These are phyloP conservation scores for Orius insidiosus DNA, from an alignment of 1,140 invertebrate species.

Conservation along the genomic window DNA sequence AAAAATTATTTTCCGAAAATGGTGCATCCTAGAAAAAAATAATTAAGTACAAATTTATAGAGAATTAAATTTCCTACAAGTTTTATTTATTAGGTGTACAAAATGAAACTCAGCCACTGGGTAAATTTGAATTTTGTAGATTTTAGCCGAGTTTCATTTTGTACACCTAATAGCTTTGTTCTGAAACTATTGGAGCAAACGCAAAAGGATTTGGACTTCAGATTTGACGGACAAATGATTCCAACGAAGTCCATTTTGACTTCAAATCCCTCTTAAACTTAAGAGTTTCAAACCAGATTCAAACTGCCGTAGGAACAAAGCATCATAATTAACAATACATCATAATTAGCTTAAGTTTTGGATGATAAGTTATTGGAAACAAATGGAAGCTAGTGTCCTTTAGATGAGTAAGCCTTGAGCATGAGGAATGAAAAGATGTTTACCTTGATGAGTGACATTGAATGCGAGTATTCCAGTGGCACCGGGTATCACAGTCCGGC, in stretches of 20 bases:
- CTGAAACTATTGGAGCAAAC: background rate
- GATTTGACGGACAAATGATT: background rate
- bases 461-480: conserved; percentile 24
- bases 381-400: background rate
- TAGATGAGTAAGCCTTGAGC: background rate
- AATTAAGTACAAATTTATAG: too few relatives aligned
- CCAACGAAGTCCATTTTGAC: too few relatives aligned
- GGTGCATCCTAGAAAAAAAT: background rate
- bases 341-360: background rate
- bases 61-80: too few relatives aligned
- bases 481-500: conserved; percentile 23
- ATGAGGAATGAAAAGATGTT: too few relatives aligned
- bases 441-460: conserved; percentile 27
- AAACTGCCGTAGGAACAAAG: too few relatives aligned
- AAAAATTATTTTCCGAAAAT: background rate
- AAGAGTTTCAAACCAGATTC: too few relatives aligned
- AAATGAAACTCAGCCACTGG: too few relatives aligned
- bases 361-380: background rate
- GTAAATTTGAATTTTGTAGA: too few relatives aligned
- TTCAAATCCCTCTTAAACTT: too few relatives aligned
- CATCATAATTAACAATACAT: background rate
- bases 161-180: background rate
- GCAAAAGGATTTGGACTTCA: background rate
- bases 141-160: too few relatives aligned
- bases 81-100: too few relatives aligned